phyloP scores from a whole-genome alignment of 2,888 invertebrate species.

The Andrena marginata region DNA sequence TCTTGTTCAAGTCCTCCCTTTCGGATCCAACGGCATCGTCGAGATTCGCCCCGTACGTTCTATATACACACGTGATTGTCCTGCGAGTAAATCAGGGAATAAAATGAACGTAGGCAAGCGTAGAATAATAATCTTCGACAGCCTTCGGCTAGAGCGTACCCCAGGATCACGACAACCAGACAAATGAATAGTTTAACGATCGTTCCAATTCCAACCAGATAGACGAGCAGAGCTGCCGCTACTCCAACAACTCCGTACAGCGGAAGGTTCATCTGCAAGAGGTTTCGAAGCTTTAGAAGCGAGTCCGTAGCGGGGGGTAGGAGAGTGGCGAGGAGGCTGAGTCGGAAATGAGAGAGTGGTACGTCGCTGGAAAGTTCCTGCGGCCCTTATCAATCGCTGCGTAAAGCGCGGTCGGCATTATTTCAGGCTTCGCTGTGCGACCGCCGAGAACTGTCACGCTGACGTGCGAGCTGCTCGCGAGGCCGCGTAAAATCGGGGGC shows the following conservation, averaged over 20 bases:
- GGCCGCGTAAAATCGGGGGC: not conserved
- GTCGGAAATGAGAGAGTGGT: slow-evolving; percentile 18
- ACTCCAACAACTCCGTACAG: slow-evolving; percentile 81
- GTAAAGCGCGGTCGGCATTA: not conserved
- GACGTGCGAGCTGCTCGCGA: slow-evolving; percentile 11
- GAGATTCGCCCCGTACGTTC: slow-evolving; percentile 79
- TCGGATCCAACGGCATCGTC: slow-evolving; percentile 79
- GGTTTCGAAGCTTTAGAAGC: not conserved
- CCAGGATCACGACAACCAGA: slow-evolving; percentile 79
- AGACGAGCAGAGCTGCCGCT: slow-evolving; percentile 76
- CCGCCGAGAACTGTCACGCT: slow-evolving; percentile 30
- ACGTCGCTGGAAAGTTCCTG: slow-evolving; percentile 47
- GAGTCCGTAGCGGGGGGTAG: not conserved
- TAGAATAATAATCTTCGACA: not conserved
- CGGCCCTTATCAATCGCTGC: slow-evolving; percentile 11
- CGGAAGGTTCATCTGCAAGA: slow-evolving; percentile 83
- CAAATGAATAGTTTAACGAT: slow-evolving; percentile 78
- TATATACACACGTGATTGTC: slow-evolving; percentile 80
- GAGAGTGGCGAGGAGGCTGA: not conserved
- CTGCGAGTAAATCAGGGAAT: slow-evolving; percentile 65
- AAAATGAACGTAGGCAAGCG: not conserved
- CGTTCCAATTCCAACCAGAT: slow-evolving; percentile 79
- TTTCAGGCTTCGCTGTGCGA: not conserved
- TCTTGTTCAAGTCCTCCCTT: slow-evolving; percentile 82
- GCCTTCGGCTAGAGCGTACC: slow-evolving; percentile 69